These are phyloP conservation scores for Coilia nasus DNA, from an alignment of 2,797 vertebrate genomes.

Conservation along the genomic window DNA sequence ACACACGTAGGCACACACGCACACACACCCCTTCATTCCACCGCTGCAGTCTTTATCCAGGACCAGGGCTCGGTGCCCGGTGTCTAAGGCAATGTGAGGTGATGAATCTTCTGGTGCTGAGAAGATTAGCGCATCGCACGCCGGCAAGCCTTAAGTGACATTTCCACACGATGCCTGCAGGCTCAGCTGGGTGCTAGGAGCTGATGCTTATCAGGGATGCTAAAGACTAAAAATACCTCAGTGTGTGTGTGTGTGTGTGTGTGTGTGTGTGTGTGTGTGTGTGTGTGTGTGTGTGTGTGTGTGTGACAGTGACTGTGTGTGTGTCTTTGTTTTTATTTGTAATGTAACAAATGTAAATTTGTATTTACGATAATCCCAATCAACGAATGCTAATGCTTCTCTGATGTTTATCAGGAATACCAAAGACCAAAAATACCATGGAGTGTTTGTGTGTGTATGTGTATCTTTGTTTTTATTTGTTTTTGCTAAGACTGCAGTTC, in stretches of 20 bases:
- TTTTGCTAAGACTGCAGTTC: neutral
- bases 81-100: constrained; percentile 30
- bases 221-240: neutral
- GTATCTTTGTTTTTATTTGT: neutral
- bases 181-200: neutral
- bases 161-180: neutral
- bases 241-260: neutral
- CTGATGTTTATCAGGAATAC: neutral
- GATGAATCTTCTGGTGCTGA: neutral
- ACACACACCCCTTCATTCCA: neutral
- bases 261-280: neutral
- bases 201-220: neutral
- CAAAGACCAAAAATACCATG: neutral
- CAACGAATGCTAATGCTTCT: too few relatives aligned
- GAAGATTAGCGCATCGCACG: neutral
- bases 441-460: neutral
- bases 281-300: neutral
- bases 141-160: neutral
- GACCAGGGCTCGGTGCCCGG: constrained; percentile 31
- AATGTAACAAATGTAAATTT: too few relatives aligned
- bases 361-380: too few relatives aligned
- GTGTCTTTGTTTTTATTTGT: too few relatives aligned
- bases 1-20: too few relatives aligned
- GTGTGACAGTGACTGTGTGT: too few relatives aligned
- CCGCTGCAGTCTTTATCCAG: constrained; percentile 2